A percentile compares a stretch with the other conserved stretches of the same genome.
Evolutionary conservation across 2,888 invertebrate species (phyloP).

Genomic region (Auanema sp.): DNA sequence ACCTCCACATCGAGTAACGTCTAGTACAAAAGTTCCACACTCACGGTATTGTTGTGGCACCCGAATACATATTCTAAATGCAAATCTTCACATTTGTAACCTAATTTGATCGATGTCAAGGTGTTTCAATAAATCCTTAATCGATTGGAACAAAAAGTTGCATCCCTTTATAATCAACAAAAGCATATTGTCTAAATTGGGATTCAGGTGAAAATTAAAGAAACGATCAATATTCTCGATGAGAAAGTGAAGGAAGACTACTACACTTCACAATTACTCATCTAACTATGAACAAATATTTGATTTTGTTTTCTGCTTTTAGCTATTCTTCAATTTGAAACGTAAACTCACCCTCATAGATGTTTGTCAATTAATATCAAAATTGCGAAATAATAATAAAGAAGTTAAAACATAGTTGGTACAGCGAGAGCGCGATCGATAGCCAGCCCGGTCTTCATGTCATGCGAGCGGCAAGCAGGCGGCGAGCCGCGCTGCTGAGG

Average conservation of each 20-base stretch:
- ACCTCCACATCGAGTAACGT: slow-evolving; percentile 31
- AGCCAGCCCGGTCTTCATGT: background rate
- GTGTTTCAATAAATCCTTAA: background rate
- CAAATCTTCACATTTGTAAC: background rate
- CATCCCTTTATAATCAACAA: background rate
- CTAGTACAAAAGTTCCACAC: slow-evolving; percentile 34
- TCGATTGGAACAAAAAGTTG: background rate
- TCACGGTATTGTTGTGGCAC: slow-evolving; percentile 35
- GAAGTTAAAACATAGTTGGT: background rate
- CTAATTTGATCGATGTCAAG: background rate
- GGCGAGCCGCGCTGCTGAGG: background rate
- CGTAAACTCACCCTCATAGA: too few relatives aligned
- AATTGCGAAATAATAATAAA: slow-evolving; percentile 6
- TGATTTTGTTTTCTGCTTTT: too few relatives aligned
- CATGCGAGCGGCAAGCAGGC: background rate
- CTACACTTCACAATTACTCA: too few relatives aligned
- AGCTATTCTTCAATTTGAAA: too few relatives aligned
- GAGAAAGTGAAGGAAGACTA: too few relatives aligned
- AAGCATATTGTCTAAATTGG: background rate
- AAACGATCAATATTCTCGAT: too few relatives aligned
- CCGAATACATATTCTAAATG: slow-evolving; percentile 34
- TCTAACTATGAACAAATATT: too few relatives aligned
- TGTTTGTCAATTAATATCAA: slow-evolving; percentile 2
- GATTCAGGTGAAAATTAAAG: too few relatives aligned
- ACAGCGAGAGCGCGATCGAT: slow-evolving; percentile 2